Evolutionary conservation across 2,113 vertebrate species (phyloP), one percentile per base, ranked within the genome.

Genomic region (Bubo bubo): DNA sequence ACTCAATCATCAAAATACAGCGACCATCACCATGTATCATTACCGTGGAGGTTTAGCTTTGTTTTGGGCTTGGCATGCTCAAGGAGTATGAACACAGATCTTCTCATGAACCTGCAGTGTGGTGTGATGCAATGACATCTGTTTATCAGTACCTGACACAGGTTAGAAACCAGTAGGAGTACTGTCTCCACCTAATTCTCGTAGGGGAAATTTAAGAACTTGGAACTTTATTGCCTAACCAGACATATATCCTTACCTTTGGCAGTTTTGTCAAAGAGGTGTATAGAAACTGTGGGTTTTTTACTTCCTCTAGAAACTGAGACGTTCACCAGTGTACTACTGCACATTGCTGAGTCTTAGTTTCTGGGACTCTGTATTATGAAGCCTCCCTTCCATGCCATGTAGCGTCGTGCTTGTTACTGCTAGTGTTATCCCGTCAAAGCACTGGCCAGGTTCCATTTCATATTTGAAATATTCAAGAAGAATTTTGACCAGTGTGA

Each of bases 21-120:
- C 26, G 15, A 45, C 35, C 0, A 0, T 85, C 16, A 90, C 43
- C 26, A 6, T 35, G 34, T 60, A 12, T 66, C 43, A 47, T 81
- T 24, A 0, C 64, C 18, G 11, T 59, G 84, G 76, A 73, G 34
- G 50, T 39, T 85, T 50, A 26, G 34, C 35, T 93, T 91, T 94
- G 56, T 56, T 93, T 92, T 53, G 85, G n/a, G 12, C 55, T 88
- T 80, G 53, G 58, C 23, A 6, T 47, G n/a, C 62, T 83, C 28
- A 2, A 32, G 41, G 80, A 34, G 5, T 18, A n/a, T 23, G 63
- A 74, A 26, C 21, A 16, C 3, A 12, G 41, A 85, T 80, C 59
- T 93, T 68, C 62, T 50, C 32, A 2, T 45, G 79, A 90, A 47
- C 63, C 71, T 76, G 49, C 37, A 32, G 35, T 21, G 71, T 4